These are phyloP conservation scores for Synergus itoensis DNA, from an alignment of 2,888 invertebrate genomes.

Conservation along the genomic window DNA sequence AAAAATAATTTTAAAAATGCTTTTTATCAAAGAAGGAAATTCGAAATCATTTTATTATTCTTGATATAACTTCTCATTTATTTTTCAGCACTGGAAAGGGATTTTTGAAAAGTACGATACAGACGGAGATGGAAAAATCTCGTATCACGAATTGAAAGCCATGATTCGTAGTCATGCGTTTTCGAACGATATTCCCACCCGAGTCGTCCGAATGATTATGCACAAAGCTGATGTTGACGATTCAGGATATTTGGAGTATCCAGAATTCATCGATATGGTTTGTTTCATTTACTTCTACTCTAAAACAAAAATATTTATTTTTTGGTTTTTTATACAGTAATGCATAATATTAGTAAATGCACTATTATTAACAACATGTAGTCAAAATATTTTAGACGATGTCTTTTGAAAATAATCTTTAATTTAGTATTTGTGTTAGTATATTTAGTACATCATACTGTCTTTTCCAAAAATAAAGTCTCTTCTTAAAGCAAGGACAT, in stretches of 20 bases:
- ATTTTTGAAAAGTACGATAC: constrained; percentile 82
- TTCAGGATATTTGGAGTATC: constrained; percentile 85
- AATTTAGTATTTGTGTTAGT: too few species aligned
- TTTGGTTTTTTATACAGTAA: background rate
- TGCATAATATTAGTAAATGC: too few species aligned
- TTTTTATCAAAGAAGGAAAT: constrained; percentile 43
- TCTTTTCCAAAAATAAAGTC: too few species aligned
- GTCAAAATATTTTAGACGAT: too few species aligned
- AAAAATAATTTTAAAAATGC: background rate
- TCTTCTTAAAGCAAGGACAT: background rate
- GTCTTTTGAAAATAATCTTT: too few species aligned
- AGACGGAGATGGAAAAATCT: constrained; percentile 85
- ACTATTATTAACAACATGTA: too few species aligned
- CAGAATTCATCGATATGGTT: constrained; percentile 87
- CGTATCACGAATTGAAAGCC: constrained; percentile 83
- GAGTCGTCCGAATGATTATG: constrained; percentile 85
- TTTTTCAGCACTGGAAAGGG: constrained; percentile 75
- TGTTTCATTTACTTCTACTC: constrained; percentile 63
- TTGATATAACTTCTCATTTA: constrained; percentile 41
- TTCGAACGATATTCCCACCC: constrained; percentile 84
- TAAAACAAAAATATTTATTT: constrained; percentile 1
- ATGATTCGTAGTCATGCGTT: constrained; percentile 82
- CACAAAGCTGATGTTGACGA: constrained; percentile 82
- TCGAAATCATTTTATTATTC: constrained; percentile 46
- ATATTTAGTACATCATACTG: too few species aligned